Evolutionary conservation across 2,113 vertebrate species (phyloP).

Genomic region (Osmerus eperlanus): DNA sequence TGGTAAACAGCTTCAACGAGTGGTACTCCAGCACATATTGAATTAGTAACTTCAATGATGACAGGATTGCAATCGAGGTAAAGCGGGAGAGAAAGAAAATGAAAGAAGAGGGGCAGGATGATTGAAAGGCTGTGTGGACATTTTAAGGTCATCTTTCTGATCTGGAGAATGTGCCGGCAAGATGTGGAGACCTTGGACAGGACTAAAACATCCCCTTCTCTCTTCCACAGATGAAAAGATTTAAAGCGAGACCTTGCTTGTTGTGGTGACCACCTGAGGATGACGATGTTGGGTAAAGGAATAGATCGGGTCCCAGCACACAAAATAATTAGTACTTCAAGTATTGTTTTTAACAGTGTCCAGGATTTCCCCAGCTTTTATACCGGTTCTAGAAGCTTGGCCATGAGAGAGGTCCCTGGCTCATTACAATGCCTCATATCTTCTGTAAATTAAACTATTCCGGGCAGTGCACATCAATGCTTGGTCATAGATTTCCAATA

Average conservation of each 20-base stretch:
- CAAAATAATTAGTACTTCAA: neutral
- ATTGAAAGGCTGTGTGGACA: neutral
- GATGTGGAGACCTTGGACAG: conserved; percentile 1
- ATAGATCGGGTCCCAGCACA: too few species aligned
- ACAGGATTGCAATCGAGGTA: neutral
- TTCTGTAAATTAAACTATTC: too few species aligned
- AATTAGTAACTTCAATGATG: conserved; percentile 9
- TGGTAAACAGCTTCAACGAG: too few species aligned
- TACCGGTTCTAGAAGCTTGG: too few species aligned
- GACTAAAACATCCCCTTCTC: neutral
- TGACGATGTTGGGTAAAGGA: neutral
- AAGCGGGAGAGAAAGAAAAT: neutral
- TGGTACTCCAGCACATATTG: neutral
- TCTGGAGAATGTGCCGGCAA: neutral
- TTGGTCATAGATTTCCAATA: too few species aligned
- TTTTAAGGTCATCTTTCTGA: neutral
- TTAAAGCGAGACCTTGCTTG: neutral
- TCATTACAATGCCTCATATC: too few species aligned
- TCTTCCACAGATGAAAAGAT: neutral
- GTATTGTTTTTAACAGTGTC: neutral
- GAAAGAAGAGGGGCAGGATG: neutral
- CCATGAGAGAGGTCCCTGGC: too few species aligned
- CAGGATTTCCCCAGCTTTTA: too few species aligned
- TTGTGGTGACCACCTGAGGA: conserved; percentile 4
- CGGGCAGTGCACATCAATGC: too few species aligned